Evolutionary conservation across 2,888 invertebrate genomes (phyloP), one percentile per base, ranked within the genome.

Genomic region (Aproaerema taeniolella): DNA sequence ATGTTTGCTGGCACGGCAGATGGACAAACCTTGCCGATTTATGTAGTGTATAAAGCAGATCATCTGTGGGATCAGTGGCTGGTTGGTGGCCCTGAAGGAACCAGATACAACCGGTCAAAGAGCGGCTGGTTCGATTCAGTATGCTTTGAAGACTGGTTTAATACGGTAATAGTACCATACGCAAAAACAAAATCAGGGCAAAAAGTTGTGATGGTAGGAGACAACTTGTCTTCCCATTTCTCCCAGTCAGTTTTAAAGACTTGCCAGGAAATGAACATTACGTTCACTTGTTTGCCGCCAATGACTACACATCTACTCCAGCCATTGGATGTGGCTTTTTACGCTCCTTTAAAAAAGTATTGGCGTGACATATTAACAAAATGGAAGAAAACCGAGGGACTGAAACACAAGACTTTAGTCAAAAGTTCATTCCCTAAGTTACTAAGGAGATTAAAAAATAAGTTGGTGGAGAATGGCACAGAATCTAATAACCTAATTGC

Each of bases 251-350:
- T 17, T 16, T 10, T 31, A 2, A 14, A 16, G 16, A 6, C n/a
- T 2, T 31, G 31, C n/a, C n/a, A 31, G 41, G 10, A 34, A 33
- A 35, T 9, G 45, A 53, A 43, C 37, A 43, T 50, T 24, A 12
- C 30, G 16, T 35, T 53, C 32, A 13, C 52, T 3, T 44, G 45
- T 7, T 26, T 54, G 9, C 52, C 53, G 17, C 51, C 53, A 2
- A 52, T 52, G 30, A 45, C 50, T 7, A 54, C 50, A 6, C 53
- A 58, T 20, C 41, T 42, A 26, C 42, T 54, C 38, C 56, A 58
- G 31, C 52, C 55, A 7, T 38, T 57, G 10, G 55, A 56, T 39
- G 45, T 61, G 7, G 38, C 49, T 20, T 51, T 59, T 41, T 56
- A 42, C 46, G 54, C 53, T 1, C 59, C 57, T 5, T 44, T 62